Base-by-base conservation (phyloP, 92 coral and sea anemone genomes). In the Nematostella vectensis region DNA sequence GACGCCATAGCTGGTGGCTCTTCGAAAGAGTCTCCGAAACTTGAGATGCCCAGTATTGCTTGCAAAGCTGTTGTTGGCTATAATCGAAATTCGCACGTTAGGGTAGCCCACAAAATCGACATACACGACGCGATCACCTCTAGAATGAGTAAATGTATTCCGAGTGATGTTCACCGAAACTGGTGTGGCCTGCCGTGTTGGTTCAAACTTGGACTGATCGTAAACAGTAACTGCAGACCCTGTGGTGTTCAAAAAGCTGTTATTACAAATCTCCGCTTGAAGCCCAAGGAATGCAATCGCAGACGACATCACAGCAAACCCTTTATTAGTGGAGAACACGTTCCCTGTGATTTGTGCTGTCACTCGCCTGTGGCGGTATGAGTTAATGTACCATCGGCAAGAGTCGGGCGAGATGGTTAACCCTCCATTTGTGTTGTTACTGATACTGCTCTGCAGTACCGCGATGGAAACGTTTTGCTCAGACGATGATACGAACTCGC, bases 201-300 rank as follows among this genome's bases (percentile, higher is more conserved):
- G 51, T 1, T 16, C 26, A 29, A 56, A 71, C 0, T 3, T 0
- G 11, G 37, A 4, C 24, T 62, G 19, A 33, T 61, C 68, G 23
- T 23, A 4, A 47, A 79, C 44, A 3, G 63, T 52, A 12, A 79
- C 31, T 1, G 60, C 72, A 42, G 47, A 27, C 18, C 58, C 79
- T 2, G 68, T 58, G 50, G 55, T 80, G 68, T 74, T 67, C 50
- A 33, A 18, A 17, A 80, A 80, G 11, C 27, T 29, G 73, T 80
- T 80, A 21, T 65, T 52, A 11, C 25, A 43, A 8, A 80, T 44
- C 8, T 52, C 60, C 23, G 77, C 72, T 0, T 62, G 42, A 27
- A 68, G 43, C 17, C 68, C 53, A 4, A 57, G 44, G 31, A 39
- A 30, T 1, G 75, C 71, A 0, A 48, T 18, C 29, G 76, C 73